Evolutionary conservation across 1,140 invertebrate species (phyloP).

Genomic region (Brachionus rotundiformis): DNA sequence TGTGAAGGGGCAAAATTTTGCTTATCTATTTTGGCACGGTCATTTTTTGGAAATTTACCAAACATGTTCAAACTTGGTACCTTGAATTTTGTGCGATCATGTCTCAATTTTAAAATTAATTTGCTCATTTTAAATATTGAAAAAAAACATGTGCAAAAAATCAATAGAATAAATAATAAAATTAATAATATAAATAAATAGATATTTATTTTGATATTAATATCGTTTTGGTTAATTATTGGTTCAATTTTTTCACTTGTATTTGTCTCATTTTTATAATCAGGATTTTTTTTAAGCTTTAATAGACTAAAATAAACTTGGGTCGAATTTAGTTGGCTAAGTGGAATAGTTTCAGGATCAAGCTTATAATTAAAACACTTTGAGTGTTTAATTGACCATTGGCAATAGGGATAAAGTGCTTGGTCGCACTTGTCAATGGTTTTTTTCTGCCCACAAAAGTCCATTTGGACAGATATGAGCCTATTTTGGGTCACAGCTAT

Average conservation of each 20-base stretch:
- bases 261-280: background rate
- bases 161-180: background rate
- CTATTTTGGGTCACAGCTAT: background rate
- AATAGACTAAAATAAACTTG: background rate
- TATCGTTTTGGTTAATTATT: background rate
- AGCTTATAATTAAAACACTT: constrained; percentile 4
- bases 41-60: background rate
- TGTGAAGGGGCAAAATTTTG: background rate
- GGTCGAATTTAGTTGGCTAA: background rate
- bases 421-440: background rate
- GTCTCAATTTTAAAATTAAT: background rate
- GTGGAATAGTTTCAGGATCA: background rate
- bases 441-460: constrained; percentile 34
- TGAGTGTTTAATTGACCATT: constrained; percentile 5
- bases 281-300: background rate
- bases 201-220: constrained; percentile 36
- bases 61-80: background rate
- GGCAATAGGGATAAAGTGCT: background rate
- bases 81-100: background rate
- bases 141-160: background rate
- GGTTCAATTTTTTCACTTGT: background rate
- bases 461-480: background rate
- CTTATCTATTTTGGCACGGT: background rate
- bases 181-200: constrained; percentile 10
- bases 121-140: background rate